Evolutionary conservation across 1,140 invertebrate genomes (phyloP), one percentile per base, ranked within the genome.

Genomic region (Chelonus insularis): DNA sequence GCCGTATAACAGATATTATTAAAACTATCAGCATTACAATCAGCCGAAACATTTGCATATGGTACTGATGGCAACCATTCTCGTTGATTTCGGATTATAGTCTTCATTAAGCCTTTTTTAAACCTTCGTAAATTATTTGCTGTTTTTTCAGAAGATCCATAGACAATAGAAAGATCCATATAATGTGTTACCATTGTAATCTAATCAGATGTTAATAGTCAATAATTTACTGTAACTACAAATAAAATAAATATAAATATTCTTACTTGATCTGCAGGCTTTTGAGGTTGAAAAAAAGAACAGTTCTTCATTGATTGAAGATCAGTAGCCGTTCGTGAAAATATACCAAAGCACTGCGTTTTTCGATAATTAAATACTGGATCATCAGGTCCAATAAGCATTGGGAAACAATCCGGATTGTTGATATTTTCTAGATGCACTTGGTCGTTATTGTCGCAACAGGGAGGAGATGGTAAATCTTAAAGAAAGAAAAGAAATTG

Each of bases 101-200:
- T 88, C 23, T 79, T 81, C 66, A 90, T 77, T 36, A 86, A 83
- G 1, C 91, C 91, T 6, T 88, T 88, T 11, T 82, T 72, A 58
- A 84, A 83, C 16, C 88, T 83, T 6, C 92, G 81, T 8, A 93
- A 78, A 21, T 84, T 82, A 16, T 78, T 76, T n/a, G 89, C 87
- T 60, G 88, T 83, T 45, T 84, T 69, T 7, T 86, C 81, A 14
- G 77, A 88, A 29, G 89, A 91, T 1, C 94, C 94, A 69, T 97
- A 96, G 6, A 94, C 87, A 37, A 91, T 78, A 0, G 93, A 96
- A 8, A 91, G 82, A 72, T 97, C 95, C 81, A 96, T 80, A 69
- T 85, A 96, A 1, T 91, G 86, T 7, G 93, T 94, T 0, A 95
- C 89, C n/a, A 85, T 85, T 5, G 91, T 90, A 20, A 95, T 67